These are phyloP conservation scores for Toxostoma redivivum DNA, from an alignment of 2,113 vertebrate genomes.

Conservation along the genomic window DNA sequence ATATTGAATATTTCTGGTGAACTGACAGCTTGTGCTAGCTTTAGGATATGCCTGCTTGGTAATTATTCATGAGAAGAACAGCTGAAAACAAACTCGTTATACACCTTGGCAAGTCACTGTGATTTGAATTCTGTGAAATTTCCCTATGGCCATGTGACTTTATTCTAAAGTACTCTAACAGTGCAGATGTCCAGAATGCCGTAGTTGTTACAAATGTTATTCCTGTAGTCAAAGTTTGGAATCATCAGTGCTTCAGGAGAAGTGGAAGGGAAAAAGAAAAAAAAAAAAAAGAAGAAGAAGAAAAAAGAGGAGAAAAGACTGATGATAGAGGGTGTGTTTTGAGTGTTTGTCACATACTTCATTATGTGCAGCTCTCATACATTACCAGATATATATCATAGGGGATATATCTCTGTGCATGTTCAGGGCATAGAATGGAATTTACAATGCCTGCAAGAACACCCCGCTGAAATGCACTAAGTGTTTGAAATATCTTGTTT, in stretches of 20 bases:
- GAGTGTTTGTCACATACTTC: slow-evolving; percentile 37
- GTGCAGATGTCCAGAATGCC: slow-evolving; percentile 76
- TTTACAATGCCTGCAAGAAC: slow-evolving; percentile 31
- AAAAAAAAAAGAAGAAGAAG: accelerated
- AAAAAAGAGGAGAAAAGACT: background rate
- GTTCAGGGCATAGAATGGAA: slow-evolving; percentile 17
- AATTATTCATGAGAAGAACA: slow-evolving; percentile 88
- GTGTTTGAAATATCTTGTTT: slow-evolving; percentile 23
- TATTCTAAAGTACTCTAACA: slow-evolving; percentile 72
- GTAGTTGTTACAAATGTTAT: slow-evolving; percentile 65
- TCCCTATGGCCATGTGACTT: slow-evolving; percentile 80
- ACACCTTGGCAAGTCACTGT: slow-evolving; percentile 79
- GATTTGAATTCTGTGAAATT: slow-evolving; percentile 80
- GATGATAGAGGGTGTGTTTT: background rate
- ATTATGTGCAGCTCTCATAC: slow-evolving; percentile 9
- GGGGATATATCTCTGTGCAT: background rate
- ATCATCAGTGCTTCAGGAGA: slow-evolving; percentile 46
- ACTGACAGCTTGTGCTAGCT: slow-evolving; percentile 87
- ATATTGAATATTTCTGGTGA: slow-evolving; percentile 85
- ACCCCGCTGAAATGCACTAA: background rate
- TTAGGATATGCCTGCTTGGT: slow-evolving; percentile 82
- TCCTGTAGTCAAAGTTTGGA: slow-evolving; percentile 64
- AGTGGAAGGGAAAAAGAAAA: accelerated
- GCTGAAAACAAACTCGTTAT: slow-evolving; percentile 87
- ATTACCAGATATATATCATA: background rate